Conservation (phyloP, 1,140 invertebrate genomes). For the Steinernema khuongi region DNA sequence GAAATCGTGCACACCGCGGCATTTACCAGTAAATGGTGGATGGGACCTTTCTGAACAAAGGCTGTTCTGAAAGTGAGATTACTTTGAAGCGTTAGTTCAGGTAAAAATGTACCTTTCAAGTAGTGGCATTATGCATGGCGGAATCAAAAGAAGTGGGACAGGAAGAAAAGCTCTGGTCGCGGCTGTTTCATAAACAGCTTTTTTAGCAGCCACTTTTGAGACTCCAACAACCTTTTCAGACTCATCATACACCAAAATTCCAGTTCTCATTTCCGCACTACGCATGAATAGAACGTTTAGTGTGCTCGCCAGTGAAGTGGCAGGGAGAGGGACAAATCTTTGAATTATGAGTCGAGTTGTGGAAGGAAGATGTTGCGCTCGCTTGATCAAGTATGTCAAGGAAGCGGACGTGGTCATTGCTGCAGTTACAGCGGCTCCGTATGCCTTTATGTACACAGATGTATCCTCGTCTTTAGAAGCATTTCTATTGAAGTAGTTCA, state of each 20-base stretch:
- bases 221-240: slow-evolving; percentile 60
- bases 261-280: slow-evolving; percentile 62
- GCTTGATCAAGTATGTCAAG: slow-evolving; percentile 60
- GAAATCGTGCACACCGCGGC: slow-evolving; percentile 50
- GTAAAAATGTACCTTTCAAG: slow-evolving; percentile 41
- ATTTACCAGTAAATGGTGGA: slow-evolving; percentile 45
- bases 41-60: slow-evolving; percentile 38
- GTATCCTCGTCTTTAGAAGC: slow-evolving; percentile 62
- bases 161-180: slow-evolving; percentile 50
- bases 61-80: slow-evolving; percentile 33
- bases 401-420: slow-evolving; percentile 49
- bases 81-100: slow-evolving; percentile 13
- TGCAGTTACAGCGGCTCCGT: slow-evolving; percentile 54
- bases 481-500: slow-evolving; percentile 64
- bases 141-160: slow-evolving; percentile 45
- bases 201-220: slow-evolving; percentile 63
- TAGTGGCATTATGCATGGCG: slow-evolving; percentile 54
- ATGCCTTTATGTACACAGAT: slow-evolving; percentile 61
- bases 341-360: slow-evolving; percentile 60
- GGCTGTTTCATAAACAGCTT: slow-evolving; percentile 50
- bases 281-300: slow-evolving; percentile 64
- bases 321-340: slow-evolving; percentile 64
- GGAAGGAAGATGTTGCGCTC: slow-evolving; percentile 58
- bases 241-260: slow-evolving; percentile 62
- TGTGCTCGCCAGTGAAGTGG: slow-evolving; percentile 61